A percentile compares a stretch with the other conserved stretches of the same genome.
phyloP scores from a whole-genome alignment of 2,888 invertebrate species.

The Pseudococcus longispinus region DNA sequence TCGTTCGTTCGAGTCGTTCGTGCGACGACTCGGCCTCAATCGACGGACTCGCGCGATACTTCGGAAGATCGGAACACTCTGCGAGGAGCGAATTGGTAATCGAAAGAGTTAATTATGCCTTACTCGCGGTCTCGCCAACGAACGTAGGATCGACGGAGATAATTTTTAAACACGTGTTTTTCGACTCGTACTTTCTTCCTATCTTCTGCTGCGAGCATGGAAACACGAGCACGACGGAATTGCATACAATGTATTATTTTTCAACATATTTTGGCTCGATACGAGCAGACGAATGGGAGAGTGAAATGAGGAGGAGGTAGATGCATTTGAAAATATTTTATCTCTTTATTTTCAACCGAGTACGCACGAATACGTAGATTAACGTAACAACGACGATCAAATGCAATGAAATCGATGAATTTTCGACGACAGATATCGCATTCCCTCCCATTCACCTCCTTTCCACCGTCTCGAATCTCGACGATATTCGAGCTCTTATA shows the following conservation, averaged over 20 bases:
- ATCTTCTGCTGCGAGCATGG: not conserved
- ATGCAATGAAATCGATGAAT: not conserved
- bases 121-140: not conserved
- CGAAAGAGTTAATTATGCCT: not conserved
- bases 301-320: not conserved
- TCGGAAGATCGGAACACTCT: too few relatives aligned
- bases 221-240: not conserved
- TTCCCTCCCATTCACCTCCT: not conserved
- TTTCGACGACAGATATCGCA: not conserved
- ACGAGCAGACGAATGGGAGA: not conserved
- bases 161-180: constrained; percentile 26
- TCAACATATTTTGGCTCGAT: not conserved
- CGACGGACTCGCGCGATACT: too few relatives aligned
- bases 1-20: constrained; percentile 19
- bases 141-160: not conserved
- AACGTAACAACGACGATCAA: not conserved
- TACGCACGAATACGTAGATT: constrained; percentile 6
- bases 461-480: not conserved
- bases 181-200: not conserved
- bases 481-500: not conserved
- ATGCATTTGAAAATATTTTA: not conserved
- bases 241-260: not conserved
- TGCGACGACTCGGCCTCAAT: not conserved
- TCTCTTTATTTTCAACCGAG: not conserved
- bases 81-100: not conserved